Evolutionary conservation across 2,797 vertebrate genomes (phyloP).

Genomic region (Sitta carolinensis): DNA sequence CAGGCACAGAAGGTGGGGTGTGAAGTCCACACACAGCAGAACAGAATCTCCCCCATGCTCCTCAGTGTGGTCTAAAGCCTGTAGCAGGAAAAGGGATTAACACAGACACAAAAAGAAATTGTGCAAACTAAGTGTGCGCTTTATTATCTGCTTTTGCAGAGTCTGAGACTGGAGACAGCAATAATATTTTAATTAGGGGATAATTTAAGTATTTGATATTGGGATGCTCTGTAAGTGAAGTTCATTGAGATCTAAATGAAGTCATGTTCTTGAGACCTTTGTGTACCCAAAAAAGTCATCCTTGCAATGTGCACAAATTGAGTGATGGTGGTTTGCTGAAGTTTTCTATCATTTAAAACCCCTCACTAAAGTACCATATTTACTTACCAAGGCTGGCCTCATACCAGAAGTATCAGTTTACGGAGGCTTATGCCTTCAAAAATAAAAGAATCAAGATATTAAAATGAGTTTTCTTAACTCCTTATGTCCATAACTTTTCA

Average conservation of each 20-base stretch:
- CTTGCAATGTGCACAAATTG: neutral
- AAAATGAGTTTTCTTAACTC: neutral
- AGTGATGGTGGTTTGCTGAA: neutral
- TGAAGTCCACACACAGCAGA: neutral
- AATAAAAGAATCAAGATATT: neutral
- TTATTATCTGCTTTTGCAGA: neutral
- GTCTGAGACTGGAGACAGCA: neutral
- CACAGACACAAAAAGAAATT: neutral
- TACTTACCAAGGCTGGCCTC: neutral
- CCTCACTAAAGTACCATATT: neutral
- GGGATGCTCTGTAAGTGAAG: neutral
- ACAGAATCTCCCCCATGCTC: neutral
- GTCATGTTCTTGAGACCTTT: neutral
- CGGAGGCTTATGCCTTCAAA: neutral
- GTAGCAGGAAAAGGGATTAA: neutral
- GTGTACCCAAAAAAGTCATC: neutral
- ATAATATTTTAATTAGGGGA: neutral
- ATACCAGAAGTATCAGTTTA: neutral
- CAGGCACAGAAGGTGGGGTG: neutral
- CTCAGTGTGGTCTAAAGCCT: neutral
- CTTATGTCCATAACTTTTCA: neutral
- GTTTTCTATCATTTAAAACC: neutral
- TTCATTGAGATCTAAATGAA: neutral
- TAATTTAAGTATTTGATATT: neutral
- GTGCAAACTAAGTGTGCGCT: neutral